phyloP scores from a whole-genome alignment of 2,113 vertebrate species.

The Aptenodytes forsteri region DNA sequence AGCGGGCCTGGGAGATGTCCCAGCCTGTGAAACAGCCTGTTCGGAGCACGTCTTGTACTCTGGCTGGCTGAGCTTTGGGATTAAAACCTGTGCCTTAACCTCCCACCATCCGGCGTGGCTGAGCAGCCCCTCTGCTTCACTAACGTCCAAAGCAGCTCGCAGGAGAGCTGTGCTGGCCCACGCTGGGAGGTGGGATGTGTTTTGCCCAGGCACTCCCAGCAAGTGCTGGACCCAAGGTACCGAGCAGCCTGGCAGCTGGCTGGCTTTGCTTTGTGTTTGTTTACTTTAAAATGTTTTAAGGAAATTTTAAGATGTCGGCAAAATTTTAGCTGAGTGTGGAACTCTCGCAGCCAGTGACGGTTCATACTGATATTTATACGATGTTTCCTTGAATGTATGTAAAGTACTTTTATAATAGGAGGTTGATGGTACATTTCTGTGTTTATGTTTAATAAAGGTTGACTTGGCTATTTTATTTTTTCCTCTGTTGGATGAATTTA shows the following conservation, averaged over 20 bases:
- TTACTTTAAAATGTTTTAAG: neutral
- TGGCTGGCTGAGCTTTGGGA: neutral
- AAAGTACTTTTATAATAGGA: constrained; percentile 45
- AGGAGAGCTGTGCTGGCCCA: neutral
- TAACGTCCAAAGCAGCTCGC: rapidly evolving
- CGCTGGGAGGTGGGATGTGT: neutral
- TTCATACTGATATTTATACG: constrained; percentile 50
- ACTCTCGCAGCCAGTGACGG: constrained; percentile 21
- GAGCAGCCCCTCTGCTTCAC: neutral
- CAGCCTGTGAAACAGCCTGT: neutral
- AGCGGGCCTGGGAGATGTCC: neutral
- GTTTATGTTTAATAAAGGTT: constrained; percentile 45
- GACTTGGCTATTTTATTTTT: constrained; percentile 43
- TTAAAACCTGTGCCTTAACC: constrained; percentile 62
- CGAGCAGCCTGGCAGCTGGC: neutral
- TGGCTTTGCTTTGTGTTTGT: neutral
- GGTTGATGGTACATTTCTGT: constrained; percentile 39
- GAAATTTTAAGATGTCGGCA: neutral
- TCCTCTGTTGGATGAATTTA: constrained; percentile 14
- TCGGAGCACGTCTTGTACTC: rapidly evolving
- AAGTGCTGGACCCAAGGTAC: neutral
- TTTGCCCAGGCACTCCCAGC: neutral
- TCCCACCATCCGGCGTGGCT: neutral
- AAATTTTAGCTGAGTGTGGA: neutral
- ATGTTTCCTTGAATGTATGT: constrained; percentile 53